Base-by-base conservation (phyloP, 2,888 invertebrate species). In the Acheta domesticus region DNA sequence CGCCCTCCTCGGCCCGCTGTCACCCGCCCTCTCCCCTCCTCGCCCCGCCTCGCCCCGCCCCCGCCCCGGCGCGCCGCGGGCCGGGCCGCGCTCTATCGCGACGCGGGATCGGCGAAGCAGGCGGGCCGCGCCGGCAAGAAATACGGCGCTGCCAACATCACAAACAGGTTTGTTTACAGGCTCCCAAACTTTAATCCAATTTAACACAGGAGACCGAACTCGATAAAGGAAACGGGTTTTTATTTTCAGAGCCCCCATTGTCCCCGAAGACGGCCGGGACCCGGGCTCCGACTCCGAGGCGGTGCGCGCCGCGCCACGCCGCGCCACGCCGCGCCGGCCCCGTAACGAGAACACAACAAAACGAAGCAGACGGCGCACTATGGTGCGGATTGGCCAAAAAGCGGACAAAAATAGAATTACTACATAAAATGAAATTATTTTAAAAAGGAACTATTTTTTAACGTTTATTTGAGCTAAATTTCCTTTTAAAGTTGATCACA, bases 71-170 rank as follows among this genome's bases (percentile, higher is more conserved):
- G 3, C 62, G 5, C n/a, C 16, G 14, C 62, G 62, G 12, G 2
- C 62, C 19, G 62, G 2, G n/a, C 8, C 62, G 62, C 62, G 62
- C 16, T n/a, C 16, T n/a, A n/a, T 14, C 16, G n/a, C n/a, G 16
- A 4, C 16, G 16, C 16, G n/a, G 62, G 62, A 19, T 62, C 62
- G 16, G 14, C n/a, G 16, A n/a, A n/a, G 14, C n/a, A 14, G 16
- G 14, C n/a, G 16, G 62, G 62, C n/a, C 62, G 62, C 16, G 62
- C 62, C 16, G 16, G 62, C 62, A 62, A 62, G 62, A 62, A 62
- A 62, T 62, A 62, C 62, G 62, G 62, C 62, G 62, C 62, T 62
- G 62, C 62, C 62, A 62, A 62, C 62, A 62, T 62, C 62, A 62
- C 62, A 62, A 62, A 62, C 62, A 62, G 62, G 62, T 62, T 62